A percentile compares a stretch with the other conserved stretches of the same genome.
Conservation (phyloP, 2,113 vertebrate genomes). For the human (Homo sapiens) region DNA sequence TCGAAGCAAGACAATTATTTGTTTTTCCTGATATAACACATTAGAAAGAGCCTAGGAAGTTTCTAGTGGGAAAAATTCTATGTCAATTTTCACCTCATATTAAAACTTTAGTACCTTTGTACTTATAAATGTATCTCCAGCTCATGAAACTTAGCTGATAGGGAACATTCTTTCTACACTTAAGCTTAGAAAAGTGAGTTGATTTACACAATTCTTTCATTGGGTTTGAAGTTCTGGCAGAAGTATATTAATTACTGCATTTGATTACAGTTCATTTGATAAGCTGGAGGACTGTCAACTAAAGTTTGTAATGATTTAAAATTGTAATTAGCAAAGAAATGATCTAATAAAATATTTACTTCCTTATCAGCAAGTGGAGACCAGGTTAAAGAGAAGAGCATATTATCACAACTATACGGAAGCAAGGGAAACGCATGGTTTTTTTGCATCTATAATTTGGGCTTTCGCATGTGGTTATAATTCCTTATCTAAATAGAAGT, state of each 20-base stretch:
- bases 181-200: background rate
- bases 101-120: background rate
- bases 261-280: background rate
- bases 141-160: background rate
- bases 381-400: background rate
- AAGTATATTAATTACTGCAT: background rate
- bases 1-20: background rate
- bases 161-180: background rate
- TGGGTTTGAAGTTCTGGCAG: background rate
- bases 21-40: background rate
- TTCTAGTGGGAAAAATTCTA: background rate
- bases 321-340: background rate
- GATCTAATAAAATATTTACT: background rate
- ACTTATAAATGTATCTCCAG: background rate
- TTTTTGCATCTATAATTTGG: background rate
- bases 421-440: background rate
- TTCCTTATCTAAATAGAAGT: background rate
- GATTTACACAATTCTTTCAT: background rate
- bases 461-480: background rate
- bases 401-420: background rate
- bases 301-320: constrained; percentile 11
- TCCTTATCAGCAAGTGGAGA: background rate
- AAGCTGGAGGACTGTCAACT: background rate
- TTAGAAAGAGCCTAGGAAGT: background rate
- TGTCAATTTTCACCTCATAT: background rate